phyloP scores from a whole-genome alignment of 2,113 vertebrate species.

The Dolichallabes microphthalmus region DNA sequence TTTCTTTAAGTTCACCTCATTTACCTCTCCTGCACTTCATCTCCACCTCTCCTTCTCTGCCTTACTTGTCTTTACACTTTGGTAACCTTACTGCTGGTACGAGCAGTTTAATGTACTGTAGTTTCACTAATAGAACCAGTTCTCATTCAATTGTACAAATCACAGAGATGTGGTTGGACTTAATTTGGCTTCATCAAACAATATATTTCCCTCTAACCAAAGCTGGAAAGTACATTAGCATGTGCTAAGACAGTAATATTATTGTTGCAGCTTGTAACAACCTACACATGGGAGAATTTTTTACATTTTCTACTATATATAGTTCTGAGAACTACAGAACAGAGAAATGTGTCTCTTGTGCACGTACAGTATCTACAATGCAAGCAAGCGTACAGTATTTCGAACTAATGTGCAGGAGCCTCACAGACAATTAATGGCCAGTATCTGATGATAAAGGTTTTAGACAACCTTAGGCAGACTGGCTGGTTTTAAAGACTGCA shows the following conservation, averaged over 20 bases:
- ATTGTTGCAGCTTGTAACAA: neutral
- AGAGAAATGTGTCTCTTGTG: neutral
- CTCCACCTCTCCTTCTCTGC: neutral
- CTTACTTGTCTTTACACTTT: neutral
- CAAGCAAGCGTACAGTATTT: neutral
- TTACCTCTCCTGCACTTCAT: slow-evolving; percentile 33
- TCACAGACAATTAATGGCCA: neutral
- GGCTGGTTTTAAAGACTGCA: neutral
- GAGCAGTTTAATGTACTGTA: neutral
- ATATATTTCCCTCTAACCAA: neutral
- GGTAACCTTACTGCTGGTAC: too few relatives aligned
- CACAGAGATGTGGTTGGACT: neutral
- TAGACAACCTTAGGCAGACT: neutral
- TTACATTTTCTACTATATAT: neutral
- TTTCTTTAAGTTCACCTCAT: slow-evolving; percentile 34
- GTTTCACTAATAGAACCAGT: neutral
- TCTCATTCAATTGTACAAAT: neutral
- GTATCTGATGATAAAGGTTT: neutral
- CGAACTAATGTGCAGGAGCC: neutral
- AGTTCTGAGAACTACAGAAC: neutral
- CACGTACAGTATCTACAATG: neutral
- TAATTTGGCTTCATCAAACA: neutral
- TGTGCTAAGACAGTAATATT: neutral
- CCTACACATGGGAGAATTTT: neutral
- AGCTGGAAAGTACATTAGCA: neutral